Base-by-base conservation (phyloP, 2,797 vertebrate genomes). In the Atherinosoma microstoma region DNA sequence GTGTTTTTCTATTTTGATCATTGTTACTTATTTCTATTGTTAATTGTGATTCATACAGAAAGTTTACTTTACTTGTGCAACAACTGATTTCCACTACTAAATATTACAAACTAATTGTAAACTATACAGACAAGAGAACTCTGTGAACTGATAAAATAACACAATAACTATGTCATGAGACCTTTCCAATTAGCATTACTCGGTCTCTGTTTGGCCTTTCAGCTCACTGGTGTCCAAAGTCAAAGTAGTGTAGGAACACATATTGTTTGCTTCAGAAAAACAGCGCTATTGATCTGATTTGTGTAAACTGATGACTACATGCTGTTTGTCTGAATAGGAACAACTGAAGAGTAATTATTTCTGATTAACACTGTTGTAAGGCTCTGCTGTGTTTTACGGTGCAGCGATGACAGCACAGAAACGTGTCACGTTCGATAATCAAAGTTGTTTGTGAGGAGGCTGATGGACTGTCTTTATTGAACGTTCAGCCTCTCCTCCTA, bases 401-500 rank as follows among this genome's bases (percentile, higher is more conserved):
- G 45, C 40, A 13, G 58, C 29, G 67, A 58, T 1, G 2, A 42
- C 35, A 47, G 64, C 68, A 11, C 53, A 76, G 75, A 70, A 84
- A 71, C 11, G 24, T 68, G 78, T 49, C 61, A 45, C 10, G 22
- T 67, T 80, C 15, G 56, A 76, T 82, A 82, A 85, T 74, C 29
- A 10, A 38, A 64, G 79, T 62, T 78, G 75, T 75, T 80, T 70
- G 80, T 61, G 16, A 76, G 59, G 79, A 69, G 54, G 40, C 63
- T 68, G 82, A 84, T 84, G 83, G 76, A 51, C 59, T 67, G 70
- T 77, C 73, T 80, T 64, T 78, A 76, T 67, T 70, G 84, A 89
- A 64, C 60, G 11, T 70, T 79, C 77, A 78, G 67, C 67, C 81
- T 84, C 65, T 88, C 82, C 79, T 82, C 83, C 87, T 60, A 85